Evolutionary conservation across 2,888 invertebrate species (phyloP).

Genomic region (Hydriomena furcata): DNA sequence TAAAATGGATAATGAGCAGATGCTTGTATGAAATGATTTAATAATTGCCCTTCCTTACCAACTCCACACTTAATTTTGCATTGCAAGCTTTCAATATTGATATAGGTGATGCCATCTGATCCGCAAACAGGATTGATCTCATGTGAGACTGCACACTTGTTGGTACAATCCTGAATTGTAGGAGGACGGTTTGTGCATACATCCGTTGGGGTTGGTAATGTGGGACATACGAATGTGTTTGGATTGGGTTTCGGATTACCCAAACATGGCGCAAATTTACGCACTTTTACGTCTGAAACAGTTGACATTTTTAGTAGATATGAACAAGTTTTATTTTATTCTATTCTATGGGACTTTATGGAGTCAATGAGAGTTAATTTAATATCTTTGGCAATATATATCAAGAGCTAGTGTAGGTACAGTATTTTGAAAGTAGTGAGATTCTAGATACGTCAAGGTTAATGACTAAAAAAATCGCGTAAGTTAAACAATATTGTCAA

Average conservation of each 20-base stretch:
- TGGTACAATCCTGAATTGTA: constrained; percentile 33
- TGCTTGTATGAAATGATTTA: too few relatives aligned
- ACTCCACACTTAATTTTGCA: constrained; percentile 70
- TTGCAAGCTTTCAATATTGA: constrained; percentile 59
- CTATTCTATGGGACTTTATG: too few relatives aligned
- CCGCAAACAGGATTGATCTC: constrained; percentile 76
- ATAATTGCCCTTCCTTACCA: constrained; percentile 54
- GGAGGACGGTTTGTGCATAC: neutral
- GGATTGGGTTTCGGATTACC: constrained; percentile 1
- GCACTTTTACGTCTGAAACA: constrained; percentile 23
- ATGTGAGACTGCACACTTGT: constrained; percentile 54
- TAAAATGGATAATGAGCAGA: too few relatives aligned
- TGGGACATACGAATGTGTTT: neutral
- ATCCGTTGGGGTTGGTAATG: constrained; percentile 5
- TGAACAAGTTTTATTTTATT: too few relatives aligned
- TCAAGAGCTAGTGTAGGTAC: too few relatives aligned
- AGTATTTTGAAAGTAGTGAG: too few relatives aligned
- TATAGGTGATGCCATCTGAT: constrained; percentile 62
- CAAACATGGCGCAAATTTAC: constrained; percentile 18
- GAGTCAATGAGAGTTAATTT: too few relatives aligned
- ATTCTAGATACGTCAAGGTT: too few relatives aligned
- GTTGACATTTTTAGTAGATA: neutral
- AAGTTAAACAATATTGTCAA: too few relatives aligned
- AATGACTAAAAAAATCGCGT: too few relatives aligned
- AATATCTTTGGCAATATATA: too few relatives aligned